Evolutionary conservation across 2,888 invertebrate species (phyloP).

Genomic region (Flexamia atlantica): DNA sequence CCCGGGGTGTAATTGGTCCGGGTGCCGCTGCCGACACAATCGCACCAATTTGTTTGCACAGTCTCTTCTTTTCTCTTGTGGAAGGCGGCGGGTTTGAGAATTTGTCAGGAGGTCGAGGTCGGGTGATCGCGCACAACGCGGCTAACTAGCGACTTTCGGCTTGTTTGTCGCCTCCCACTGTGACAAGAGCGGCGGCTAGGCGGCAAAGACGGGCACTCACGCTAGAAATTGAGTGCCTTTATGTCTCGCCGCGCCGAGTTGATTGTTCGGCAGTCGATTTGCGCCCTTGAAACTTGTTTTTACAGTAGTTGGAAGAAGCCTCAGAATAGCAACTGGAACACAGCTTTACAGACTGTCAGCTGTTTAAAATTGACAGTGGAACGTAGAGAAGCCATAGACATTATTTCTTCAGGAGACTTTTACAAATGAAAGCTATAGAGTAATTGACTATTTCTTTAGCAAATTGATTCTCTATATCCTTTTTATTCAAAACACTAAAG

Average conservation of each 20-base stretch:
- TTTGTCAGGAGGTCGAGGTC: conserved; percentile 43
- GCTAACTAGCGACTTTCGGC: conserved; percentile 17
- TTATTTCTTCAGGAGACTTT: too few relatives aligned
- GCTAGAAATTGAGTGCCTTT: conserved; percentile 29
- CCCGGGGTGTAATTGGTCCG: conserved; percentile 31
- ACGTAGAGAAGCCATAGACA: too few relatives aligned
- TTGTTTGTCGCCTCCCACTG: conserved; percentile 56
- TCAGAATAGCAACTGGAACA: too few relatives aligned
- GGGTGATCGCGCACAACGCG: conserved; percentile 11
- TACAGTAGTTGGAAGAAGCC: too few relatives aligned
- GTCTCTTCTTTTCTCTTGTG: conserved; percentile 23
- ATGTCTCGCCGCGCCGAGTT: background rate
- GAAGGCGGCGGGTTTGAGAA: conserved; percentile 44
- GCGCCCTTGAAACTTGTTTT: background rate
- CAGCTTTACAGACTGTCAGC: too few relatives aligned
- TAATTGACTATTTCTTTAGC: too few relatives aligned
- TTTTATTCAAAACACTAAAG: too few relatives aligned
- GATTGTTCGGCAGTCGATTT: background rate
- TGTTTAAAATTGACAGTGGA: too few relatives aligned
- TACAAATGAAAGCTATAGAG: too few relatives aligned
- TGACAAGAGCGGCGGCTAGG: background rate
- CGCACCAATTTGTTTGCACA: conserved; percentile 59
- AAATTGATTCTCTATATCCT: too few relatives aligned
- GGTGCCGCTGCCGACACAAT: conserved; percentile 52
- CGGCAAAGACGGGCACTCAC: background rate